phyloP scores from a whole-genome alignment of 2,888 invertebrate genomes.

The Eilema griseolum region DNA sequence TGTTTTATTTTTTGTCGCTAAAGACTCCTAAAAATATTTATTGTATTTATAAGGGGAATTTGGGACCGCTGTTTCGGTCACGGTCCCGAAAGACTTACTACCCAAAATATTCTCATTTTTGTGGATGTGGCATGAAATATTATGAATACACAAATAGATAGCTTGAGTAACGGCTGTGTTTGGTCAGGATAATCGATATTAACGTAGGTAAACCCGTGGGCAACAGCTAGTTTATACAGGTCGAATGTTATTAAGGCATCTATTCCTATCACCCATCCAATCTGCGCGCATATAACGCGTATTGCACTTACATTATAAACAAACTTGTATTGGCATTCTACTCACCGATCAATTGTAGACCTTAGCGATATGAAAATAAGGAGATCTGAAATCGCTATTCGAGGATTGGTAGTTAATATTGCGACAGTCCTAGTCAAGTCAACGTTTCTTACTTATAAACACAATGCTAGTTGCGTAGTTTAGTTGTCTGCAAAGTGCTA shows the following conservation, averaged over 20 bases:
- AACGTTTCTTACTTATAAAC: constrained; percentile 82
- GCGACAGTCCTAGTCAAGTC: constrained; percentile 78
- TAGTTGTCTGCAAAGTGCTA: constrained; percentile 79
- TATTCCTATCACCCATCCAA: constrained; percentile 60
- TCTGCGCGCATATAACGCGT: constrained; percentile 61
- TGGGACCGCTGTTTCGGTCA: too few relatives aligned
- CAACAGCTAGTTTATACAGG: constrained; percentile 42
- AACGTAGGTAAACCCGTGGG: too few relatives aligned
- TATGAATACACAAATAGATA: too few relatives aligned
- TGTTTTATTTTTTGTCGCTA: too few relatives aligned
- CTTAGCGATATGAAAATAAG: constrained; percentile 47
- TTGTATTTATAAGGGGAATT: too few relatives aligned
- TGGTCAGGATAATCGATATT: too few relatives aligned
- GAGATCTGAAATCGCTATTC: constrained; percentile 31
- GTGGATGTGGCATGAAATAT: too few relatives aligned
- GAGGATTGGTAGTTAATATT: constrained; percentile 57
- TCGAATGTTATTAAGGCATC: constrained; percentile 46
- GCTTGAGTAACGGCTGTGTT: too few relatives aligned
- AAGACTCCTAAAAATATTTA: too few relatives aligned
- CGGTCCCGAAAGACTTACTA: too few relatives aligned
- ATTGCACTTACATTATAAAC: constrained; percentile 67
- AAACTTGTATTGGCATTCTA: constrained; percentile 64
- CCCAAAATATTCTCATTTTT: too few relatives aligned
- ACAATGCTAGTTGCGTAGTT: constrained; percentile 78
- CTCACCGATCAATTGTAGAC: constrained; percentile 55